phyloP scores from a whole-genome alignment of 2,113 vertebrate genomes.

The Halcyon malimbica region DNA sequence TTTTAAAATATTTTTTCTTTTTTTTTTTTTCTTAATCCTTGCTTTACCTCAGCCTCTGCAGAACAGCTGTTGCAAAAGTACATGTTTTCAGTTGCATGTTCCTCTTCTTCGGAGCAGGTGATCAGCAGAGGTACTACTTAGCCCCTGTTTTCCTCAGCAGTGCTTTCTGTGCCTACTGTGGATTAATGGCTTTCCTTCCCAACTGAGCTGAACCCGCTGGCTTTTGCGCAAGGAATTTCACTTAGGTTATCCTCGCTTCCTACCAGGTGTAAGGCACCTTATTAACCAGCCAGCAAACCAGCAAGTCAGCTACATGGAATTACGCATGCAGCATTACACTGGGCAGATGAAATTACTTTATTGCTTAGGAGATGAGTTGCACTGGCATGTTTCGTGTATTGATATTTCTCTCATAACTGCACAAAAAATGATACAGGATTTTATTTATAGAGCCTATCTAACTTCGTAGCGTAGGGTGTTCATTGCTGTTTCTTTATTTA shows the following conservation, averaged over 20 bases:
- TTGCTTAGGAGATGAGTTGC: background rate
- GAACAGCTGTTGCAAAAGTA: background rate
- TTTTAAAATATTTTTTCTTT: background rate
- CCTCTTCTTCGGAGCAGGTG: background rate
- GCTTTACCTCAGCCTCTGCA: background rate
- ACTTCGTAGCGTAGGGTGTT: slow-evolving; percentile 17
- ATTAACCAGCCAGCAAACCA: background rate
- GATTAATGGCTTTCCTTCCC: background rate
- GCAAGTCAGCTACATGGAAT: background rate
- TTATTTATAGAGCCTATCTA: slow-evolving; percentile 52
- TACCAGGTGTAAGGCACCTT: background rate
- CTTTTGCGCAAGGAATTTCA: background rate
- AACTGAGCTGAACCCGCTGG: background rate
- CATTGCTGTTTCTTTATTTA: slow-evolving; percentile 54
- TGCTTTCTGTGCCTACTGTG: background rate
- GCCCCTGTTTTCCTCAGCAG: background rate
- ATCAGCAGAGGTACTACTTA: background rate
- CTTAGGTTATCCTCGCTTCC: background rate
- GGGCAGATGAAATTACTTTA: background rate
- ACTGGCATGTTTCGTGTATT: background rate
- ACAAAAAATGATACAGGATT: slow-evolving; percentile 34
- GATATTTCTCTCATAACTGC: slow-evolving; percentile 11
- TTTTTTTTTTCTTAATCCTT: background rate
- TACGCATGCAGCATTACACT: background rate
- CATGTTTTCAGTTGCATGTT: background rate